Base-by-base conservation (phyloP, 2,797 vertebrate genomes). In the Muraenolepis orangiensis region DNA sequence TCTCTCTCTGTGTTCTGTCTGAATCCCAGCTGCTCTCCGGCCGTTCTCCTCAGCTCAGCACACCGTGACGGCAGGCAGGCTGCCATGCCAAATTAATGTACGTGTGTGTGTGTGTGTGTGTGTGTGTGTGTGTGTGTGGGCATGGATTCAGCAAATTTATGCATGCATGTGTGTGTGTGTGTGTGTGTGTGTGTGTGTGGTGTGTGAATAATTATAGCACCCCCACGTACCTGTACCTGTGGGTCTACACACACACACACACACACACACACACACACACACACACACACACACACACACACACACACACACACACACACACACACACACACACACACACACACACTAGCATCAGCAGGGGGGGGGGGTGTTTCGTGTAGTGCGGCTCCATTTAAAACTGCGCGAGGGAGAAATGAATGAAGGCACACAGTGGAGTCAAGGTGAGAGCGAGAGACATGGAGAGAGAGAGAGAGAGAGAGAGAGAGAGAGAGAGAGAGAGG, bases 141-240 rank as follows among this genome's bases (percentile, higher is more conserved):
- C 57, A 23, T 51, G 70, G 29, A 40, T 72, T n/a, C n/a, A n/a
- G n/a, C n/a, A n/a, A 28, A 30, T 26, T 57, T 57, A 46, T 20
- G 26, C 51, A 40, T 61, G 71, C 51, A 14, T 31, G 71, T 4
- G 20, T 36, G 23, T 23, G 30, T 31, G 13, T n/a, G 11, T 3
- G 87, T 91, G 90, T 93, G 98, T 99, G 93, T 97, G 99, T 81
- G 96, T 99, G 78, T 97, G 97, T 77, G 97, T n/a, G n/a, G n/a
- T n/a, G n/a, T n/a, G n/a, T n/a, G n/a, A n/a, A n/a, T n/a, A n/a
- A n/a, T n/a, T n/a, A n/a, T n/a, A n/a, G n/a, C n/a, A n/a, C n/a
- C n/a, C n/a, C n/a, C n/a, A 99, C 98, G 82, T 99, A 97, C 81
- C 99, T 97, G 97, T 97, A 99, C 98, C 99, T 36, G 34, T n/a